phyloP scores from a whole-genome alignment of 2,113 vertebrate genomes.

The Morone saxatilis region DNA sequence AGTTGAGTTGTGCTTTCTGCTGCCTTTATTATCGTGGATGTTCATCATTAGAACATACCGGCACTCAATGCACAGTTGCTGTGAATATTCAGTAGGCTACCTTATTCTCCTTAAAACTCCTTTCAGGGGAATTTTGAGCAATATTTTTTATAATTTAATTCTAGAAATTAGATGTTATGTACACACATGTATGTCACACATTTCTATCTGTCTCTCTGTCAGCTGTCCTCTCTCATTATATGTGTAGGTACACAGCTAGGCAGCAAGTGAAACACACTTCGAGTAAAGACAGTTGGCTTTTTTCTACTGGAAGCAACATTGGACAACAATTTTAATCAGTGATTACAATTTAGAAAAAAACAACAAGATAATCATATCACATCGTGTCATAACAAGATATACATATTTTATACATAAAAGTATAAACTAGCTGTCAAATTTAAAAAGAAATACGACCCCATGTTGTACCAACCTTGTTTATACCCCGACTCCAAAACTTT shows the following conservation, averaged over 20 bases:
- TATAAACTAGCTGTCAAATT: no score
- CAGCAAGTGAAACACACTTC: background rate
- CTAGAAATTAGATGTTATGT: background rate
- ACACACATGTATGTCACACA: background rate
- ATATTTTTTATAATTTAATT: constrained; percentile 6
- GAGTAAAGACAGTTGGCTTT: background rate
- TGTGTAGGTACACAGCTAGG: background rate
- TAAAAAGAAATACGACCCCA: no score
- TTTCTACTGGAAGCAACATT: background rate
- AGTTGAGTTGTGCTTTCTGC: constrained; percentile 64
- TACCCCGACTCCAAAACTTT: no score
- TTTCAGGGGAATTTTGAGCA: background rate
- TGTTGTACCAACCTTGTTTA: no score
- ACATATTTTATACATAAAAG: no score
- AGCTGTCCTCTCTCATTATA: background rate
- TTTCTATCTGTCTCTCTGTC: background rate
- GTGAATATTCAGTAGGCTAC: constrained; percentile 38
- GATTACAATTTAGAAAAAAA: background rate
- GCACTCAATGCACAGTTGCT: background rate
- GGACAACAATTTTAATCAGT: background rate
- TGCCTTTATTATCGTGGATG: constrained; percentile 51
- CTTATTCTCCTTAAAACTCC: constrained; percentile 8
- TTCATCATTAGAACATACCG: constrained; percentile 61
- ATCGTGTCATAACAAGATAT: no score
- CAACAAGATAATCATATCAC: background rate